Conservation (phyloP, 2,888 invertebrate genomes). For the Eristalinus aeneus region DNA sequence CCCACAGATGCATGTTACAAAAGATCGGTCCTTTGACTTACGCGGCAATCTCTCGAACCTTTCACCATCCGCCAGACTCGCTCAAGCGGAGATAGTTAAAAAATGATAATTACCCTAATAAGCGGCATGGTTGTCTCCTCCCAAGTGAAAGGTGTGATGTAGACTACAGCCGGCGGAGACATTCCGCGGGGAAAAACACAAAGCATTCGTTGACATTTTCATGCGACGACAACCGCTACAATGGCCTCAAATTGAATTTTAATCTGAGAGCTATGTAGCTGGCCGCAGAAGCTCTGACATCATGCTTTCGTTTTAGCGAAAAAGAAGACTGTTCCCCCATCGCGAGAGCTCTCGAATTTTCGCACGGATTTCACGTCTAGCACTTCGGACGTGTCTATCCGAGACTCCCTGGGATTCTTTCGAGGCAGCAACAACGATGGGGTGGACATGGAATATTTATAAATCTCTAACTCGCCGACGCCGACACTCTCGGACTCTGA, state of each 20-base stretch:
- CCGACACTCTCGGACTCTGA: not conserved
- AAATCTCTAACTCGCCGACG: not conserved
- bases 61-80: not conserved
- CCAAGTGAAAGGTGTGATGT: slow-evolving; percentile 20
- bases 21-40: not conserved
- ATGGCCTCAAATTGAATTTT: slow-evolving; percentile 6
- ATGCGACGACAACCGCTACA: not conserved
- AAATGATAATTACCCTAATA: slow-evolving; percentile 15
- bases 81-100: not conserved
- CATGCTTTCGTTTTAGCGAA: not conserved
- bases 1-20: not conserved
- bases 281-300: slow-evolving; percentile 4
- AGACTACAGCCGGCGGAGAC: not conserved
- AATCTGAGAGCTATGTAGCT: not conserved
- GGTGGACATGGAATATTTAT: not conserved
- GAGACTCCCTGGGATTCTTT: not conserved
- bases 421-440: not conserved
- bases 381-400: not conserved
- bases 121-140: not conserved
- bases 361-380: not conserved
- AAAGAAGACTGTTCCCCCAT: not conserved
- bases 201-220: not conserved
- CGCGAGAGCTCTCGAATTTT: not conserved
- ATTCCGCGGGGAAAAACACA: not conserved
- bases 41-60: slow-evolving; percentile 3